Evolutionary conservation across 2,888 invertebrate genomes (phyloP).

Genomic region (Epicampocera succincta): DNA sequence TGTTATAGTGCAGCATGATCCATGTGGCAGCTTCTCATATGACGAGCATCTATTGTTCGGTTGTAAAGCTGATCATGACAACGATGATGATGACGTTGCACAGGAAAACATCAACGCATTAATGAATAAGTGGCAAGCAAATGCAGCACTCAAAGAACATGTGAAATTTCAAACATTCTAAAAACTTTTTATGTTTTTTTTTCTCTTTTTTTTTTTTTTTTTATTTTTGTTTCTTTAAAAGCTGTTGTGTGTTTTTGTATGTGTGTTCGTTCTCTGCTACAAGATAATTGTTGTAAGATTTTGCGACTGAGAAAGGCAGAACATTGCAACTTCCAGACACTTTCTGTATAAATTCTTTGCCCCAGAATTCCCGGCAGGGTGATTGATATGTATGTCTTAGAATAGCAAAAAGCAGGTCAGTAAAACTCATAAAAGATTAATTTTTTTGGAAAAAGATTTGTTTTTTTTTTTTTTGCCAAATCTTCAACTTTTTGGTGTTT

Average conservation of each 20-base stretch:
- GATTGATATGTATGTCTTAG: not conserved
- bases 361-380: not conserved
- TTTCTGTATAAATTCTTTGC: conserved; percentile 8
- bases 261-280: conserved; percentile 2
- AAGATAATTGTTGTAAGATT: conserved; percentile 24
- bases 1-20: conserved; percentile 22
- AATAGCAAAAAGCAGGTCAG: not conserved
- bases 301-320: not conserved
- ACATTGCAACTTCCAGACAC: conserved; percentile 3
- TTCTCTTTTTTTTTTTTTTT: conserved; percentile 2
- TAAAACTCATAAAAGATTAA: not conserved
- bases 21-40: conserved; percentile 42
- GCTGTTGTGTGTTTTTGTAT: not conserved
- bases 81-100: conserved; percentile 23
- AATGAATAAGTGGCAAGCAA: conserved; percentile 25
- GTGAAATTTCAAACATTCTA: conserved; percentile 54
- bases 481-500: too few species aligned
- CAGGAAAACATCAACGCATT: not conserved
- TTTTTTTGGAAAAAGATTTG: too few species aligned
- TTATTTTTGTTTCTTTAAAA: not conserved
- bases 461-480: too few species aligned
- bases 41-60: conserved; percentile 13
- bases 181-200: not conserved
- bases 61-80: conserved; percentile 11
- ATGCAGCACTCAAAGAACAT: conserved; percentile 35